Percentiles rank a stretch among this genome's conserved stretches.
Evolutionary conservation across 1,140 invertebrate genomes (phyloP).

Genomic region (Pseudomyrmex concolor): DNA sequence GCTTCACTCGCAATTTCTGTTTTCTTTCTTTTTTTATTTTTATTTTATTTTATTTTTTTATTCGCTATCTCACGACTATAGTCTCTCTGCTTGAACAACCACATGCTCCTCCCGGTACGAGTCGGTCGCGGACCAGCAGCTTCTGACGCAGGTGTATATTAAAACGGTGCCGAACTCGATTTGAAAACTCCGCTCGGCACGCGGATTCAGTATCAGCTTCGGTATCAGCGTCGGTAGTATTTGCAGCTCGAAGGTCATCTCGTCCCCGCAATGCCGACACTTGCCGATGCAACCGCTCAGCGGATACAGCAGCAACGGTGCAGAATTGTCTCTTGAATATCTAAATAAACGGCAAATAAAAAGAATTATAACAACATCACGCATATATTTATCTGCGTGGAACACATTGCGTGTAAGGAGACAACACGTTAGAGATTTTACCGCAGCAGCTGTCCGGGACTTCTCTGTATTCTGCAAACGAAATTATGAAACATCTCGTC

Average conservation of each 20-base stretch:
- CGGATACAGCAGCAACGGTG: conserved; percentile 88
- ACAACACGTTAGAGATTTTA: conserved; percentile 76
- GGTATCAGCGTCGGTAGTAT: conserved; percentile 91
- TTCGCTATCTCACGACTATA: conserved; percentile 72
- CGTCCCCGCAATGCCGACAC: conserved; percentile 90
- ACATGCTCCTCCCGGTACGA: conserved; percentile 89
- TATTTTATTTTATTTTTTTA: conserved; percentile 31
- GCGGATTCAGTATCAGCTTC: conserved; percentile 86
- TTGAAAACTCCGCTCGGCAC: conserved; percentile 84
- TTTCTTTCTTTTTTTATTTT: conserved; percentile 39
- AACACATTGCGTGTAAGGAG: background rate
- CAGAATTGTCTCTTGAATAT: conserved; percentile 88
- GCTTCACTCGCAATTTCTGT: conserved; percentile 32
- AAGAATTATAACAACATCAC: conserved; percentile 22
- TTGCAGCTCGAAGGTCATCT: conserved; percentile 92
- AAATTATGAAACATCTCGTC: conserved; percentile 94
- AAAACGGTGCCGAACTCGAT: conserved; percentile 93
- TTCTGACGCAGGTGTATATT: conserved; percentile 92
- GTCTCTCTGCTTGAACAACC: conserved; percentile 90
- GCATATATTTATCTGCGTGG: background rate
- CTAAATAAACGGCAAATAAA: conserved; percentile 84
- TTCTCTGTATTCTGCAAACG: conserved; percentile 89
- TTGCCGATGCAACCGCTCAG: conserved; percentile 85
- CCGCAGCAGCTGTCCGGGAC: conserved; percentile 93
- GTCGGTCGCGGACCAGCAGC: conserved; percentile 92